phyloP scores from a whole-genome alignment of 2,113 vertebrate species.

The Corydoras sp. region DNA sequence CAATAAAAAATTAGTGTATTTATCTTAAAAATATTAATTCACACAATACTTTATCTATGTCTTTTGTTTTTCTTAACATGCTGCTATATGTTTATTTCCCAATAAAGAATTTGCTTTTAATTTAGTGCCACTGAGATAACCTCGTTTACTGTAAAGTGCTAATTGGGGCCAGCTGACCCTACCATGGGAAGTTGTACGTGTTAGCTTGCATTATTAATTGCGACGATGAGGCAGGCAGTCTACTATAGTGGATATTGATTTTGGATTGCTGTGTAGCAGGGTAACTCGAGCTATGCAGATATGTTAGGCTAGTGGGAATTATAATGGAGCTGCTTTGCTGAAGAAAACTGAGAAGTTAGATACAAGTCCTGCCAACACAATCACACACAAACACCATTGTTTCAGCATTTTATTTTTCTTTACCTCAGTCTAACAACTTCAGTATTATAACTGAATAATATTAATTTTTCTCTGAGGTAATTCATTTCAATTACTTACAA shows the following conservation, averaged over 20 bases:
- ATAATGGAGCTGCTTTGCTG: conserved; percentile 58
- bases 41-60: too few relatives aligned
- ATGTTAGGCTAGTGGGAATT: conserved; percentile 52
- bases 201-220: conserved; percentile 55
- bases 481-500: not conserved
- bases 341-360: conserved; percentile 49
- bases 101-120: too few relatives aligned
- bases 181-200: conserved; percentile 47
- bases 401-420: not conserved
- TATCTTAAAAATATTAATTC: too few relatives aligned
- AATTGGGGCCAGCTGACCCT: conserved; percentile 23
- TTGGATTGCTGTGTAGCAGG: conserved; percentile 57
- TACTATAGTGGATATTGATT: conserved; percentile 57
- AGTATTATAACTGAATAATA: not conserved
- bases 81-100: too few relatives aligned
- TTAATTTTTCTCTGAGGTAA: not conserved
- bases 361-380: conserved; percentile 32
- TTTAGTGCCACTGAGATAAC: not conserved
- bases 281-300: conserved; percentile 53
- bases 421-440: not conserved
- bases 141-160: not conserved
- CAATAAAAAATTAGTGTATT: too few relatives aligned
- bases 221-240: conserved; percentile 45
- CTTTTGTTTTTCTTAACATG: too few relatives aligned
- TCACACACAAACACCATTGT: conserved; percentile 6